A percentile compares a stretch with the other conserved stretches of the same genome.
Evolutionary conservation across 2,888 invertebrate species (phyloP).

Genomic region (Microctonus hyperodae): DNA sequence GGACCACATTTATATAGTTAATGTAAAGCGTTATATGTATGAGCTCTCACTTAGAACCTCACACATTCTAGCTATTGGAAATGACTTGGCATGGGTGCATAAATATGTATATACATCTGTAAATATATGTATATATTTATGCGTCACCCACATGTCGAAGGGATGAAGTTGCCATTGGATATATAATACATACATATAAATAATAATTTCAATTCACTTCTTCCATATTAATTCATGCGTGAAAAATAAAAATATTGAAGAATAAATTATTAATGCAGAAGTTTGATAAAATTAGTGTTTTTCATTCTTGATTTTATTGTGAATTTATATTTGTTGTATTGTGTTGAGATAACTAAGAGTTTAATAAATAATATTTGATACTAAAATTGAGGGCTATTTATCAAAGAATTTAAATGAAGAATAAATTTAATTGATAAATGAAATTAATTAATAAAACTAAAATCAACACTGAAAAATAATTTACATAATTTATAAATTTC

Average conservation of each 20-base stretch:
- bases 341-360: no score
- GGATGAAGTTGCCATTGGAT: conserved; percentile 7
- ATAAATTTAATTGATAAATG: no score
- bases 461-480: no score
- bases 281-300: background rate
- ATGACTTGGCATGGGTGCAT: conserved; percentile 50
- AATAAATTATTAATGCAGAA: background rate
- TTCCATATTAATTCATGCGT: background rate
- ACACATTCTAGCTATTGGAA: conserved; percentile 33
- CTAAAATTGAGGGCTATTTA: no score
- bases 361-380: no score
- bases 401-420: no score
- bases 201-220: conserved; percentile 15
- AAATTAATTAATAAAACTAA: no score
- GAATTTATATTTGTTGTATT: no score
- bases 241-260: background rate
- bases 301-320: no score
- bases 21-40: conserved; percentile 57
- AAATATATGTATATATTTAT: conserved; percentile 46
- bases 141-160: conserved; percentile 52
- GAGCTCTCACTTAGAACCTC: conserved; percentile 35
- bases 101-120: conserved; percentile 47
- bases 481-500: no score
- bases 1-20: conserved; percentile 35
- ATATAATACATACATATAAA: background rate